Percentiles rank a stretch among this genome's conserved stretches.
Evolutionary conservation across 1,140 invertebrate genomes (phyloP).

Genomic region (Lineus longissimus): DNA sequence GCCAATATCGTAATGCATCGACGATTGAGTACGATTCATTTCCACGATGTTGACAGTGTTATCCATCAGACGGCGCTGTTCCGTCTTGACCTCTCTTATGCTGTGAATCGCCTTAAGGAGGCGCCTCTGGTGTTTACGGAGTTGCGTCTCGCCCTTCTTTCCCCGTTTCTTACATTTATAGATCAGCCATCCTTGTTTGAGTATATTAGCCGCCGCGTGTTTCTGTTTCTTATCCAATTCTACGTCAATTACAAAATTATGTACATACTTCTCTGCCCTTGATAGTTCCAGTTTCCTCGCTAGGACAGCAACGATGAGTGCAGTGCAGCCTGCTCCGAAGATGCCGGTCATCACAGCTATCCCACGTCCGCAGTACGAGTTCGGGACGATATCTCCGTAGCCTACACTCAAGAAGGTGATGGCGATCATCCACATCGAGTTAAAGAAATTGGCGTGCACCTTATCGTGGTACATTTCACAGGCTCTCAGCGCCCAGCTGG

Average conservation of each 20-base stretch:
- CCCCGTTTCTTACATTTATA: slow-evolving; percentile 35
- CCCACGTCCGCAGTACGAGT: slow-evolving; percentile 49
- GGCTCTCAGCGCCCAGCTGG: slow-evolving; percentile 46
- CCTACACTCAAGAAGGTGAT: slow-evolving; percentile 52
- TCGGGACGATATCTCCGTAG: slow-evolving; percentile 53
- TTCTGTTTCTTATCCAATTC: slow-evolving; percentile 46
- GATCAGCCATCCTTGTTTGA: slow-evolving; percentile 47
- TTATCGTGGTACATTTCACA: slow-evolving; percentile 43
- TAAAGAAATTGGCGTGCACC: slow-evolving; percentile 33
- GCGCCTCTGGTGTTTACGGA: slow-evolving; percentile 34
- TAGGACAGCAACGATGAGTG: slow-evolving; percentile 52
- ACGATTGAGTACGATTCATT: slow-evolving; percentile 36
- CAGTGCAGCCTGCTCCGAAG: slow-evolving; percentile 51
- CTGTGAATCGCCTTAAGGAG: slow-evolving; percentile 43
- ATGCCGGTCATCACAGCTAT: slow-evolving; percentile 51
- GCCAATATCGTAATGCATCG: slow-evolving; percentile 22
- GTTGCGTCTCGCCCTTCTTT: slow-evolving; percentile 11
- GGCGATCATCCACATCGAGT: slow-evolving; percentile 51
- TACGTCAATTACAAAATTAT: slow-evolving; percentile 50
- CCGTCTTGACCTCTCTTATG: slow-evolving; percentile 45
- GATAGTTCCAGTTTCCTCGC: slow-evolving; percentile 51
- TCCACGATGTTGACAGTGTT: slow-evolving; percentile 44
- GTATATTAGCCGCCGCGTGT: slow-evolving; percentile 48
- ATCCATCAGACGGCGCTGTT: slow-evolving; percentile 41
- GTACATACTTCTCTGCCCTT: slow-evolving; percentile 50